These are phyloP conservation scores for Ectropis grisescens DNA, from an alignment of 1,140 invertebrate genomes.

Conservation along the genomic window DNA sequence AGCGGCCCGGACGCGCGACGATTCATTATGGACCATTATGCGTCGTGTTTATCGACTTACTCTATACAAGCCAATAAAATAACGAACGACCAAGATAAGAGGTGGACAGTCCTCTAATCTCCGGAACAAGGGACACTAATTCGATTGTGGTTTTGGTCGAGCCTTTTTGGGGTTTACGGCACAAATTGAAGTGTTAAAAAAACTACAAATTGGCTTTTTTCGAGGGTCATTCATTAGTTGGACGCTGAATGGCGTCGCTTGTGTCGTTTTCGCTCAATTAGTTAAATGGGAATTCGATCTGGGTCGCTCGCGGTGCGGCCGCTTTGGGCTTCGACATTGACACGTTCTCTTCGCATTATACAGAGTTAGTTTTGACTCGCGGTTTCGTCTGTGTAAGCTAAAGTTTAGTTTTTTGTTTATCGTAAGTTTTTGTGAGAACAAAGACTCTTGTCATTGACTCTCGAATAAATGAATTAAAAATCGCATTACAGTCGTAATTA, in stretches of 20 bases:
- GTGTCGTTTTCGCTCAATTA: slow-evolving; percentile 67
- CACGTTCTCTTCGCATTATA: too few species aligned
- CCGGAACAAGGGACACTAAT: slow-evolving; percentile 69
- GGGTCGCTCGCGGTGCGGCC: slow-evolving; percentile 37
- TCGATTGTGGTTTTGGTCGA: slow-evolving; percentile 67
- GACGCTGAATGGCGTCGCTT: slow-evolving; percentile 48
- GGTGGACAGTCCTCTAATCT: slow-evolving; percentile 65
- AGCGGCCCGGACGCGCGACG: too few species aligned
- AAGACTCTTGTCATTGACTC: too few species aligned
- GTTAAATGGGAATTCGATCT: slow-evolving; percentile 59
- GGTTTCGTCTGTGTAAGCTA: too few species aligned
- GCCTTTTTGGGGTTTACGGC: slow-evolving; percentile 62
- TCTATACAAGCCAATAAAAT: slow-evolving; percentile 68
- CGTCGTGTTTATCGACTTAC: slow-evolving; percentile 66
- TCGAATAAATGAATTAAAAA: too few species aligned
- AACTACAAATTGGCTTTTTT: slow-evolving; percentile 67
- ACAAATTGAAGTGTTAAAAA: slow-evolving; percentile 68
- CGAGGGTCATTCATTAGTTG: slow-evolving; percentile 63
- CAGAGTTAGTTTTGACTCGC: too few species aligned
- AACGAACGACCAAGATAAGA: slow-evolving; percentile 67
- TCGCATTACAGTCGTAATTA: too few species aligned
- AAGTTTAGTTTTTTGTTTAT: too few species aligned
- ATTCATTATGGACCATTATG: slow-evolving; percentile 68
- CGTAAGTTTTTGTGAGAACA: too few species aligned
- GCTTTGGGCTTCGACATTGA: too few species aligned